Evolutionary conservation across 2,113 vertebrate species (phyloP), one percentile per base, ranked within the genome.

Genomic region (Noctilio leporinus): DNA sequence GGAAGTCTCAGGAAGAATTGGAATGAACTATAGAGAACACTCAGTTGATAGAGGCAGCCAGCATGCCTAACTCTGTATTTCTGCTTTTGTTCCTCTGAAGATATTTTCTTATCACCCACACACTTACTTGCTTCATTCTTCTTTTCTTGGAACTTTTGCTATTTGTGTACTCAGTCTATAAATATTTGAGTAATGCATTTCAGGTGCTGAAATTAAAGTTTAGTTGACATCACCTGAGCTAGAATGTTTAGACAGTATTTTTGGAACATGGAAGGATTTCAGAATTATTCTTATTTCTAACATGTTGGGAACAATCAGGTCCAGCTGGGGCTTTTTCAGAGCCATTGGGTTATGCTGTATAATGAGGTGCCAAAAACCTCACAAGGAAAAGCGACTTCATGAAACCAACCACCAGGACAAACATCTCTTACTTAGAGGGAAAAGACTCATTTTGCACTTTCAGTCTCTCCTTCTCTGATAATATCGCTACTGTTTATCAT

Each of bases 31-130:
- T 89, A 69, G 45, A 83, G 35, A 95, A 62, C 33, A 76, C 14
- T 30, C 65, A 53, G 49, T 35, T 94, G 72, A 70, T 30, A 30
- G 59, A 96, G 93, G 38, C 30, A 95, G 75, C 43, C 22, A 67
- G n/a, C 17, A 28, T 85, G 70, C 30, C 19, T 47, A 80, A 77
- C 4, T 77, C 62, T 87, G 10, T 62, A 30, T 80, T 87, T 5
- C 15, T 88, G 49, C 33, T 95, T 90, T 88, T 78, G 3, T 86
- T 86, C 22, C 49, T 88, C 26, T 94, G 94, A 94, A 92, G 62
- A 47, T 38, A 33, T 84, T 85, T 85, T 64, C 62, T 77, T 73
- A 43, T 73, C 43, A 28, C 85, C 35, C 11, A 84, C 24, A 49
- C 33, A 49, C 62, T 96, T 96, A 49, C 62, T 96, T 96, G 15